Base-by-base conservation (phyloP, 2,888 invertebrate genomes). In the Lasioglossum vierecki region DNA sequence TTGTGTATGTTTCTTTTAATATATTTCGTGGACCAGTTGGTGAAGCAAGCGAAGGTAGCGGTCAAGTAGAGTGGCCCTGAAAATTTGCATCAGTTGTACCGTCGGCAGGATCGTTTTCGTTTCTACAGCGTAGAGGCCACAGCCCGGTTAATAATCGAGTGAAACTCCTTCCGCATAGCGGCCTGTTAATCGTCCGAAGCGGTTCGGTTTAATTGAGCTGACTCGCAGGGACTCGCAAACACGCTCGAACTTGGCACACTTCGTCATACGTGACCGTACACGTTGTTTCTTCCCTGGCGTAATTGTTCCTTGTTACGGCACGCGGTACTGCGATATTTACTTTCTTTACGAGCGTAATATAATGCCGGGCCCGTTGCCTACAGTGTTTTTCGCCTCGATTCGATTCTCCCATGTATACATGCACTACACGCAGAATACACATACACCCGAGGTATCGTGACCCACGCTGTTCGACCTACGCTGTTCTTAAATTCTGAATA, bases 271-370 rank as follows among this genome's bases (percentile, higher is more conserved):
- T 53, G 74, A 18, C 71, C 46, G 44, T 8, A 53, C 84, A 73
- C 57, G 75, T 72, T 80, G 70, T 70, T 76, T 66, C 79, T 83
- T 66, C 73, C 73, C 76, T 74, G 74, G 63, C 71, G 80, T 83
- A 86, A 86, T 87, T 86, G 86, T 86, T 83, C 63, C 87, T 76
- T 73, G 78, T 86, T 86, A 83, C 80, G 86, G 83, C 83, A 86
- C 80, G 66, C 85, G 46, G 70, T 80, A 76, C 82, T 74, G 85
- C 80, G 79, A 87, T 86, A 78, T 87, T 87, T 87, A 87, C 87
- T 87, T 87, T 87, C 87, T 79, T 87, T 86, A 83, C 87, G 80
- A 85, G 82, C 80, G 82, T 82, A 82, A 85, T 82, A 85, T 85
- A 87, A 75, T 70, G 30, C 75, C 60, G 71, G 39, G 39, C 72